phyloP scores from a whole-genome alignment of 2,113 vertebrate genomes.

The Vicugna pacos region DNA sequence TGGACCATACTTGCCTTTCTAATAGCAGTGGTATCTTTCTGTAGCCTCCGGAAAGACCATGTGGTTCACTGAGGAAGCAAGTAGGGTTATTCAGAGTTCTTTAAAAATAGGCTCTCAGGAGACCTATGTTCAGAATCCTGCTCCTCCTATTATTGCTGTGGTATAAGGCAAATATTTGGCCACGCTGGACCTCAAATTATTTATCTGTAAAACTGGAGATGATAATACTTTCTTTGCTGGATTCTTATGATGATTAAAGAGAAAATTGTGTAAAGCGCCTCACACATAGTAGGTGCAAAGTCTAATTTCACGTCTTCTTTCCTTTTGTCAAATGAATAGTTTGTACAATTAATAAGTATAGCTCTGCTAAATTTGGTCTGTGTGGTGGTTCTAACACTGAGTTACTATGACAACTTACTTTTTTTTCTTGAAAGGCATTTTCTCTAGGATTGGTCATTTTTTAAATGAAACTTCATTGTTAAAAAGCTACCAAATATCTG shows the following conservation, averaged over 20 bases:
- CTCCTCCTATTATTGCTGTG: background rate
- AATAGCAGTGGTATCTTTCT: background rate
- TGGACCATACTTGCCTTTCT: background rate
- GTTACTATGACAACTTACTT: constrained; percentile 89
- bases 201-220: constrained; percentile 10
- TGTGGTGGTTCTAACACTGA: constrained; percentile 81
- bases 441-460: constrained; percentile 80
- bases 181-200: background rate
- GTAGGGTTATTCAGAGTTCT: background rate
- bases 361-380: constrained; percentile 87
- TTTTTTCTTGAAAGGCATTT: constrained; percentile 85
- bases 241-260: background rate
- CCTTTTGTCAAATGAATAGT: constrained; percentile 77
- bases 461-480: constrained; percentile 53
- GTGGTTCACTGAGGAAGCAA: background rate
- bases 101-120: background rate
- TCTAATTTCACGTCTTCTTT: constrained; percentile 62
- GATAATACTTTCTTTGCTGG: background rate
- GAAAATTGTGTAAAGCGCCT: background rate
- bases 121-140: background rate
- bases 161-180: background rate
- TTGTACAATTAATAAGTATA: constrained; percentile 83
- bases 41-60: background rate
- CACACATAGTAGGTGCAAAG: constrained; percentile 42
- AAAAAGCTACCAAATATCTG: constrained; percentile 48